phyloP scores from a whole-genome alignment of 1,140 invertebrate genomes.

The Scaptodrosophila lebanonensis region DNA sequence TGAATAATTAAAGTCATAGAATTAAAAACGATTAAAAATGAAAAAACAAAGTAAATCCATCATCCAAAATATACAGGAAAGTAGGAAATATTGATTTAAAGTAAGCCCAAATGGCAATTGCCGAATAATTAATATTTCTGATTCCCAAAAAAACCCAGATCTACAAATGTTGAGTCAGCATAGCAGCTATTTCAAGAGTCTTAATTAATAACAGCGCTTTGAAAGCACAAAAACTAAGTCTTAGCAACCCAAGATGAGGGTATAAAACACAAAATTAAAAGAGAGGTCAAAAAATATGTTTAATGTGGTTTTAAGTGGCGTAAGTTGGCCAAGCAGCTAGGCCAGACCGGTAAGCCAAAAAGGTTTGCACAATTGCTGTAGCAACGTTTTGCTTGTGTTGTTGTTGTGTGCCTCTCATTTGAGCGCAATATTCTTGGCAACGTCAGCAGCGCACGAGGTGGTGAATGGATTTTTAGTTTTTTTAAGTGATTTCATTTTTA shows the following conservation, averaged over 20 bases:
- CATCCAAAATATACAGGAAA: no score
- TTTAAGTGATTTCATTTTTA: constrained; percentile 6
- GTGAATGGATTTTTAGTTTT: not conserved
- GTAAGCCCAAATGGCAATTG: no score
- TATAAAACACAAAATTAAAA: constrained; percentile 23
- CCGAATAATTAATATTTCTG: no score
- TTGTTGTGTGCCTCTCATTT: constrained; percentile 22
- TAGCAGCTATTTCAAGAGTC: no score
- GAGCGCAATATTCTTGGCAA: constrained; percentile 13
- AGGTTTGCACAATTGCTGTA: constrained; percentile 11
- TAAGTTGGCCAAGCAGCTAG: constrained; percentile 17
- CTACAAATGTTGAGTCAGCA: no score
- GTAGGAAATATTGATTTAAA: no score
- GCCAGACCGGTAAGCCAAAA: constrained; percentile 2
- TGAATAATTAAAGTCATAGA: no score
- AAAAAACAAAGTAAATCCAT: no score
- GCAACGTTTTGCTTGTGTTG: not conserved
- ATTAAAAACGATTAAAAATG: no score
- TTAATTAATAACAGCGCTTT: no score
- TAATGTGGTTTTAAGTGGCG: constrained; percentile 59
- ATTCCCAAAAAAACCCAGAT: no score
- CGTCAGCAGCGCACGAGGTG: constrained; percentile 26
- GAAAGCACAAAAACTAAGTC: not conserved
- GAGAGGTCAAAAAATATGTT: constrained; percentile 24
- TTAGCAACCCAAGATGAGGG: constrained; percentile 1